Percentiles rank a stretch among this genome's conserved stretches.
phyloP scores from a whole-genome alignment of 2,797 vertebrate genomes.

The Malurus splendens region DNA sequence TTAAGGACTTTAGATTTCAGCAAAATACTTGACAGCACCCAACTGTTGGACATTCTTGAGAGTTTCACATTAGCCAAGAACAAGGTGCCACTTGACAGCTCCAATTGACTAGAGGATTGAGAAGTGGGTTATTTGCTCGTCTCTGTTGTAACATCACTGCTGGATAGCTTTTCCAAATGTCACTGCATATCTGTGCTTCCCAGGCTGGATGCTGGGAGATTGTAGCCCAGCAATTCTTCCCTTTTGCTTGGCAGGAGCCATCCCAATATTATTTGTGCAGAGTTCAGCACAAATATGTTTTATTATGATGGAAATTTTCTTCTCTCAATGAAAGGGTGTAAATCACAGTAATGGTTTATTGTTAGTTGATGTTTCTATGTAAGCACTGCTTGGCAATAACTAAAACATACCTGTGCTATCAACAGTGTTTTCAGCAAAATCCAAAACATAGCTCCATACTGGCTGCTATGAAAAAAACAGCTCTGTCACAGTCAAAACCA shows the following conservation, averaged over 20 bases:
- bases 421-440: background rate
- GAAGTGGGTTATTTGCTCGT: background rate
- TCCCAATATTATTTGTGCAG: background rate
- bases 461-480: background rate
- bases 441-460: background rate
- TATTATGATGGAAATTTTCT: background rate
- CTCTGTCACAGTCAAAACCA: background rate
- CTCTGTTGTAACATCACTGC: background rate
- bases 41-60: constrained; percentile 53
- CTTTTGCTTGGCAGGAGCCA: background rate
- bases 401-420: background rate
- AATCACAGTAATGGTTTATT: background rate
- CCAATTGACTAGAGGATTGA: constrained; percentile 24
- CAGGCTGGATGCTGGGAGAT: background rate
- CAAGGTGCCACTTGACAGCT: constrained; percentile 46
- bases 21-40: constrained; percentile 53
- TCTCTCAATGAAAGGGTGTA: background rate
- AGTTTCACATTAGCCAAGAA: constrained; percentile 21
- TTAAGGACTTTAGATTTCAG: constrained; percentile 55
- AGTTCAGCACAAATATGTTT: background rate
- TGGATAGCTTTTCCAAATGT: constrained; percentile 13
- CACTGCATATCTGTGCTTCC: background rate
- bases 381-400: background rate
- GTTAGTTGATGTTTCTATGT: background rate
- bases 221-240: background rate